phyloP scores from a whole-genome alignment of 2,113 vertebrate genomes.

The Percopsis transmontana region DNA sequence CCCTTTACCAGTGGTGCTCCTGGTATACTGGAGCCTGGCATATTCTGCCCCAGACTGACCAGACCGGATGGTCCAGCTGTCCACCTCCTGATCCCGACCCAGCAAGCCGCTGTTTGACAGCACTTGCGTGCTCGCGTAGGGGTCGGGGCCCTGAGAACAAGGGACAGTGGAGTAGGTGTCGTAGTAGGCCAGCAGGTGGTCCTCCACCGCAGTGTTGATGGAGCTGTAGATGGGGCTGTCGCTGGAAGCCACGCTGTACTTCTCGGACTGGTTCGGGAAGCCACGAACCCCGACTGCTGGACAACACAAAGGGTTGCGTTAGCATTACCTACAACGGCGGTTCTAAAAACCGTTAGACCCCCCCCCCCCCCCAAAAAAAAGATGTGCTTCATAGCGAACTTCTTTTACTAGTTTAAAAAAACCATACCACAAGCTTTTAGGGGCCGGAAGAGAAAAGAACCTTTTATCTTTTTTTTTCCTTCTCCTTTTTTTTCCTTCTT shows the following conservation, averaged over 20 bases:
- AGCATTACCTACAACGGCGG: not conserved
- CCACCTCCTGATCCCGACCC: conserved; percentile 64
- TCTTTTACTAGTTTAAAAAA: too few relatives aligned
- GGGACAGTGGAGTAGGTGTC: conserved; percentile 77
- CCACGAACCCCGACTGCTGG: conserved; percentile 86
- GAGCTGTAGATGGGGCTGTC: conserved; percentile 95
- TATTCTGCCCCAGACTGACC: conserved; percentile 74
- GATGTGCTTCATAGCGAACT: too few relatives aligned
- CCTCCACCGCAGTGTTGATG: conserved; percentile 83
- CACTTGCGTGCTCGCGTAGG: conserved; percentile 77
- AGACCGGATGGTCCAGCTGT: conserved; percentile 77
- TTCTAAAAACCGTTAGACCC: too few relatives aligned
- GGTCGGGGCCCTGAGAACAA: conserved; percentile 66
- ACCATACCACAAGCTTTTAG: too few relatives aligned
- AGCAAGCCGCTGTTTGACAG: conserved; percentile 74
- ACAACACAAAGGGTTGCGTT: not conserved
- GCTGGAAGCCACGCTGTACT: conserved; percentile 71
- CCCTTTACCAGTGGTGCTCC: conserved; percentile 56
- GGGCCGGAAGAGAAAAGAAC: too few relatives aligned
- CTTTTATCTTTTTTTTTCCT: too few relatives aligned
- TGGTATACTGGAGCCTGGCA: conserved; percentile 75
- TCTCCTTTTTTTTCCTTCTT: too few relatives aligned
- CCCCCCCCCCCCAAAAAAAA: too few relatives aligned
- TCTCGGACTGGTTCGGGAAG: conserved; percentile 85
- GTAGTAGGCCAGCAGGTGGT: conserved; percentile 74